phyloP scores from a whole-genome alignment of 1,140 invertebrate genomes.

The Meloidogyne chitwoodi region DNA sequence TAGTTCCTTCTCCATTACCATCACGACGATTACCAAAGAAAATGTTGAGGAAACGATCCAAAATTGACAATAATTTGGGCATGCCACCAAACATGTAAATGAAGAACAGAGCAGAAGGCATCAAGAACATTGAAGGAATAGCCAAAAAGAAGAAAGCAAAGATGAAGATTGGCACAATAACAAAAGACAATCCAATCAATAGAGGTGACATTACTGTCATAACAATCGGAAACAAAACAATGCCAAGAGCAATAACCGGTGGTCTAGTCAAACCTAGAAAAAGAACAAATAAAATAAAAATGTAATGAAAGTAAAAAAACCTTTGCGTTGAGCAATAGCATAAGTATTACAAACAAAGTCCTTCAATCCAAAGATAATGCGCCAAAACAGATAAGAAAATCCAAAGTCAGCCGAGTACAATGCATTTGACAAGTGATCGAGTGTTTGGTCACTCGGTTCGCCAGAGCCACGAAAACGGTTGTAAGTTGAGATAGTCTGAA shows the following conservation, averaged over 20 bases:
- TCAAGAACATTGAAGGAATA: not conserved
- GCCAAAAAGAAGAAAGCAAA: not conserved
- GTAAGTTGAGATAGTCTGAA: not conserved
- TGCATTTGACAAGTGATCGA: not conserved
- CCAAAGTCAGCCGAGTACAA: not conserved
- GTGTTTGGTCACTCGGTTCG: not conserved
- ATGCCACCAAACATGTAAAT: too few species aligned
- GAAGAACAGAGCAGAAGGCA: too few species aligned
- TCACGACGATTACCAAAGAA: too few species aligned
- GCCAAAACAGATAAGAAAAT: not conserved
- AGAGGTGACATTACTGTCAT: not conserved
- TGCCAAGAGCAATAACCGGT: not conserved
- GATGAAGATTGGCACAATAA: not conserved
- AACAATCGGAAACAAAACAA: not conserved
- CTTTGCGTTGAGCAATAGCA: not conserved
- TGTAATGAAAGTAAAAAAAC: too few species aligned
- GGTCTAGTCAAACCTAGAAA: not conserved
- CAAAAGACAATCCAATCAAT: not conserved
- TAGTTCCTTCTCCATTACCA: too few species aligned
- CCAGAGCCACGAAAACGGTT: not conserved
- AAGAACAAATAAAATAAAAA: not conserved
- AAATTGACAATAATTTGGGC: too few species aligned
- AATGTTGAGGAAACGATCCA: too few species aligned
- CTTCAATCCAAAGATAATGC: not conserved
- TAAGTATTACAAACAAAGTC: not conserved